Conservation (phyloP, 2,113 vertebrate genomes). For the Phrynosoma blainvillii region DNA sequence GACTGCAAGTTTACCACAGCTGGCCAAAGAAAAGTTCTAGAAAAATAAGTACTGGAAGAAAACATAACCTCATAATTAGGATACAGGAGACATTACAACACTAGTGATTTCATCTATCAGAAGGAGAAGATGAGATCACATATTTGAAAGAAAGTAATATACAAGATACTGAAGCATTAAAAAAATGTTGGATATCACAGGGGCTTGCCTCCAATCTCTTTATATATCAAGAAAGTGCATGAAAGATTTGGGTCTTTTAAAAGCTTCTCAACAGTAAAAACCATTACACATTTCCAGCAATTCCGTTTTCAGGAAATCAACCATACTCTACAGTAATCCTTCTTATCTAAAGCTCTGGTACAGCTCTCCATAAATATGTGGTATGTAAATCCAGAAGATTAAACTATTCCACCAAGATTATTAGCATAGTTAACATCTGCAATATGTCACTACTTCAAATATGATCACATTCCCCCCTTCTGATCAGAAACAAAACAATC, state of each 20-base stretch:
- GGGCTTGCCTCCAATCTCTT: background rate
- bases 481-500: background rate
- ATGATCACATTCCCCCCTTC: background rate
- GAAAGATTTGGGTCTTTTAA: background rate
- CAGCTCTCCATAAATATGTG: background rate
- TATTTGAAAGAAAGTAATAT: background rate
- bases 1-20: background rate
- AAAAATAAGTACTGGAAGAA: background rate
- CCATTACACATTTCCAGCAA: background rate
- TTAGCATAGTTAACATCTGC: background rate
- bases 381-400: conserved; percentile 9
- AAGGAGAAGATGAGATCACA: no score
- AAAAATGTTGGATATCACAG: background rate
- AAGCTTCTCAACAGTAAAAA: background rate
- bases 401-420: background rate
- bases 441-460: background rate
- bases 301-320: background rate
- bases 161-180: background rate
- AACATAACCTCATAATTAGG: background rate
- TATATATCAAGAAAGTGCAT: background rate
- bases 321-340: background rate
- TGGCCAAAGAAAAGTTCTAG: conserved; percentile 5
- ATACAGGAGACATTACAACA: background rate
- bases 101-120: background rate
- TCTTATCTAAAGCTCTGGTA: background rate